Conservation (phyloP, 1,140 invertebrate species). For the Temnothorax curvispinosus region DNA sequence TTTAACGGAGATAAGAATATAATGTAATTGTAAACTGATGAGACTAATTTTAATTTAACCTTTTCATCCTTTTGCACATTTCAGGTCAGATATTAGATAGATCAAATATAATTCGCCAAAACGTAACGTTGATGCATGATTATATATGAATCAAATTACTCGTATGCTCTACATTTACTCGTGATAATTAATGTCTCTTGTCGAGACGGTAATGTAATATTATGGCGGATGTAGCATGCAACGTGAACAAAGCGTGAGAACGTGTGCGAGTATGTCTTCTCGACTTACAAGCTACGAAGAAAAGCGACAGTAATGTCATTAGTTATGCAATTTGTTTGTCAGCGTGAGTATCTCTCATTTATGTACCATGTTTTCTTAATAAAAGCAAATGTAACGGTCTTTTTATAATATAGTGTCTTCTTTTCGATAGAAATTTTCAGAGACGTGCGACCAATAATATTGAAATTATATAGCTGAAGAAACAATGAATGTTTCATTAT, state of each 20-base stretch:
- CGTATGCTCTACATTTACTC: conserved; percentile 42
- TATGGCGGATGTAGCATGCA: conserved; percentile 53
- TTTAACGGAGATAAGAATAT: neutral
- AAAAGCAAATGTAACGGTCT: neutral
- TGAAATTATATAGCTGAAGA: conserved; percentile 5
- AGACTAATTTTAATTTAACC: neutral
- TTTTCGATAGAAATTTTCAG: neutral
- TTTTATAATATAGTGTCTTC: neutral
- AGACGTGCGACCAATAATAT: conserved; percentile 1
- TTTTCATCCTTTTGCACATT: neutral
- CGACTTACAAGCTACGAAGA: conserved; percentile 14
- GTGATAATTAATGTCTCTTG: conserved; percentile 36
- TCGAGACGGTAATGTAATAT: conserved; percentile 64
- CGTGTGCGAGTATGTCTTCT: conserved; percentile 23
- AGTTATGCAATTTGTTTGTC: neutral
- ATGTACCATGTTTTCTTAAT: neutral
- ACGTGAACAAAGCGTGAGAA: conserved; percentile 53
- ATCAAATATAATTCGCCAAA: conserved; percentile 27
- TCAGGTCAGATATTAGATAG: conserved; percentile 26
- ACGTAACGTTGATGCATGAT: conserved; percentile 16
- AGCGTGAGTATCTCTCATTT: neutral
- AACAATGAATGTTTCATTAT: neutral
- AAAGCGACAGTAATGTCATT: conserved; percentile 29
- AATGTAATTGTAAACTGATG: neutral
- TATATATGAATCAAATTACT: conserved; percentile 19